Percentiles rank a stretch among this genome's conserved stretches.
Conservation (phyloP, 2,797 vertebrate genomes). For the Gymnoscopelus microlampas region DNA sequence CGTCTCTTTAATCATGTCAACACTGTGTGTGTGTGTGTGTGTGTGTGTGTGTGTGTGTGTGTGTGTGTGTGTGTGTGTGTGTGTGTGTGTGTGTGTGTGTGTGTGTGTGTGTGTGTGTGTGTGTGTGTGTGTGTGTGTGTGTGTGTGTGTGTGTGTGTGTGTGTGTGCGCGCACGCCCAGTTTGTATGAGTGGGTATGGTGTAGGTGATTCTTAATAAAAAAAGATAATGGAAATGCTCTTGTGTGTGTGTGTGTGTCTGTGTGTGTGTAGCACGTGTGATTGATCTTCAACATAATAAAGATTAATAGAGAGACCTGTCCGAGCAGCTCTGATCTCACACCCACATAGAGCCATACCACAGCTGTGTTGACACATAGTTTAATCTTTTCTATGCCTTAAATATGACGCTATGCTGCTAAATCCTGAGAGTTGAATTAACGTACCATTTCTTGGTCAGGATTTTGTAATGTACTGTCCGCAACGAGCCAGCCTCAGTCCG, state of each 20-base stretch:
- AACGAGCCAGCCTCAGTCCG: no score
- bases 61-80: background rate
- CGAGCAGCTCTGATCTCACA: background rate
- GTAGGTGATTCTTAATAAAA: background rate
- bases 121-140: background rate
- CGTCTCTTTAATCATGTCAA: background rate
- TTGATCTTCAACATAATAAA: background rate
- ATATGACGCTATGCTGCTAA: no score
- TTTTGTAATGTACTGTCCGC: no score
- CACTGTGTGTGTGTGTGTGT: constrained; percentile 2
- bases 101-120: background rate
- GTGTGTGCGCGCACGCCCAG: background rate
- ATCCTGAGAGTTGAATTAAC: no score
- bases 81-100: background rate
- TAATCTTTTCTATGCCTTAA: no score
- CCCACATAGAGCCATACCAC: no score
- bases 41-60: constrained; percentile 1
- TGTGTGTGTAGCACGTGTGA: background rate
- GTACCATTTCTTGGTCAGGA: no score
- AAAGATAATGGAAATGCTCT: background rate
- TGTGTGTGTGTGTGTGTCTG: background rate
- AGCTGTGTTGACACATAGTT: no score
- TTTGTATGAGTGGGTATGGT: no score
- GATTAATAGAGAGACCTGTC: constrained; percentile 9
- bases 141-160: background rate